Evolutionary conservation across 2,113 vertebrate genomes (phyloP), one percentile per base, ranked within the genome.

Genomic region (Nycticebus coucang): DNA sequence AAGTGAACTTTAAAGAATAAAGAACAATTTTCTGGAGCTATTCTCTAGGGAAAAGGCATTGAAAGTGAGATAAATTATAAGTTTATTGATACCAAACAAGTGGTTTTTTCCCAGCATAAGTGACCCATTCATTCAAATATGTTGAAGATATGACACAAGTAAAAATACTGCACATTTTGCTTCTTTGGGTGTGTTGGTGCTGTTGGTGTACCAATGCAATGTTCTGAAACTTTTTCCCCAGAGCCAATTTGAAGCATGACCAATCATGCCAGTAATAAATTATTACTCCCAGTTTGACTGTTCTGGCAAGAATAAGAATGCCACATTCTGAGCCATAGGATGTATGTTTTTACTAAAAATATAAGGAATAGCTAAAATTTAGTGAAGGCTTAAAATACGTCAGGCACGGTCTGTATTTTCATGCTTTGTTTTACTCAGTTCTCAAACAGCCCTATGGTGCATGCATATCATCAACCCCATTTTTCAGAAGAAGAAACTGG

Each of bases 231-330:
- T 21, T 72, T 57, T 60, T 75, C 53, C 74, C 68, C 13, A 80
- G 64, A 92, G 93, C 37, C 35, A 53, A 81, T 86, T 4, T 85
- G 68, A 62, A 37, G 80, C 19, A 75, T 37, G 22, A 33, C 21
- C 33, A 81, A 53, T n/a, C 72, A 92, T n/a, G n/a, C n/a, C n/a
- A n/a, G n/a, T n/a, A 96, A 89, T 66, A 89, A 94, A 68, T 75
- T 68, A 74, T 72, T 80, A 35, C 66, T 85, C 45, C 64, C 81
- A 86, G 50, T 41, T 86, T 92, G 79, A 94, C 41, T 87, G 4
- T 81, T 89, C 50, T 80, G 74, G 74, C 37, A 89, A 59, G 57
- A 89, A 92, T 37, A 94, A 94, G 37, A 92, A 92, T 75, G 89
- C 81, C 59, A 81, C 41, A 62, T 85, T 37, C 55, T 83, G 41